Evolutionary conservation across 2,888 invertebrate species (phyloP).

Genomic region (Chamaedrilus cognettii): DNA sequence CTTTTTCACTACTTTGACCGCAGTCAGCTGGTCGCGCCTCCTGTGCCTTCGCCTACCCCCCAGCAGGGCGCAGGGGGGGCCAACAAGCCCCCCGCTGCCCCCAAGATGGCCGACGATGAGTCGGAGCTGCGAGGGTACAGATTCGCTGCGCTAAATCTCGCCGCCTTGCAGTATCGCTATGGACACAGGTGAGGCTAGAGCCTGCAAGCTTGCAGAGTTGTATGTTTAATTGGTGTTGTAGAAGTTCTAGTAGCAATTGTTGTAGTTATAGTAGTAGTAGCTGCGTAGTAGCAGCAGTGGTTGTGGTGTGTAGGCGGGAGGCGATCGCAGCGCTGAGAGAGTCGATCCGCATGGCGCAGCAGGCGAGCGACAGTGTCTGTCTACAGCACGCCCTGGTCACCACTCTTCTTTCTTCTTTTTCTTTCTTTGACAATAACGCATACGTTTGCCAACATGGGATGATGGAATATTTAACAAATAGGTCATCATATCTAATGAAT

Average conservation of each 20-base stretch:
- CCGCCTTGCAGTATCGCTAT: constrained; percentile 84
- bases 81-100: background rate
- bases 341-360: constrained; percentile 84
- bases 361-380: constrained; percentile 82
- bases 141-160: constrained; percentile 88
- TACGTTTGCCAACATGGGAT: no score
- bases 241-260: no score
- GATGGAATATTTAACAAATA: no score
- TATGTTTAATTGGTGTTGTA: no score
- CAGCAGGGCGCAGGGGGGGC: background rate
- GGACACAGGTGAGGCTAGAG: constrained; percentile 69
- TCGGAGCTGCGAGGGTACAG: constrained; percentile 69
- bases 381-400: constrained; percentile 77
- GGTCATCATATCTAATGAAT: no score
- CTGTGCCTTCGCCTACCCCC: constrained; percentile 1
- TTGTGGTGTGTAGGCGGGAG: no score
- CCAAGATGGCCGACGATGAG: constrained; percentile 11
- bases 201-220: no score
- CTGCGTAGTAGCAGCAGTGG: no score
- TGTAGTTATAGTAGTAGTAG: no score
- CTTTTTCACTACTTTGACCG: constrained; percentile 79
- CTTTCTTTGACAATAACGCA: no score
- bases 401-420: no score
- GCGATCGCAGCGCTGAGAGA: constrained; percentile 70
- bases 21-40: constrained; percentile 3